phyloP scores from a whole-genome alignment of 2,113 vertebrate genomes.

The Heliornis fulica region DNA sequence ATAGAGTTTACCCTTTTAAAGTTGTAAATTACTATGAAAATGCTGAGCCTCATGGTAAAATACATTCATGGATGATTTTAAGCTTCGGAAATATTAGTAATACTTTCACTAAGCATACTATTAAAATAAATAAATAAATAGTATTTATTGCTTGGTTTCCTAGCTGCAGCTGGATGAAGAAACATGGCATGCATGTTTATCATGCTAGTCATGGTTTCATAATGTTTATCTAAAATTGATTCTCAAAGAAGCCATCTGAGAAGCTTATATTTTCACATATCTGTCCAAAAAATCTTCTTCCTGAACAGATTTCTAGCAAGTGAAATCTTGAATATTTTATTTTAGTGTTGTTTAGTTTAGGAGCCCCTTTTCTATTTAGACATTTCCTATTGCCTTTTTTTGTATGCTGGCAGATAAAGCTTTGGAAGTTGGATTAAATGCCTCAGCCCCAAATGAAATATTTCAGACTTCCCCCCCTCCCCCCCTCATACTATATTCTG shows the following conservation, averaged over 20 bases:
- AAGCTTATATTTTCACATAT: constrained; percentile 11
- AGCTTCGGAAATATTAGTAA: constrained; percentile 77
- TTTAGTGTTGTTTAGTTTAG: background rate
- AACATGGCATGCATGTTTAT: constrained; percentile 68
- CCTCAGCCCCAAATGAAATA: background rate
- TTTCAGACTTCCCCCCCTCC: background rate
- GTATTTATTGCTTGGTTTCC: constrained; percentile 76
- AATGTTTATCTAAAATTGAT: constrained; percentile 68
- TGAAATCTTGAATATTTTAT: background rate
- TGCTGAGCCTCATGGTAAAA: constrained; percentile 75
- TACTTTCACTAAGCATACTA: constrained; percentile 79
- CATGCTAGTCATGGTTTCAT: constrained; percentile 65
- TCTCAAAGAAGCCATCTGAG: constrained; percentile 39
- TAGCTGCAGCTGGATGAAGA: constrained; percentile 64
- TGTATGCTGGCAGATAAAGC: background rate
- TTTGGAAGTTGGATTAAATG: background rate
- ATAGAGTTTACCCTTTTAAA: constrained; percentile 77
- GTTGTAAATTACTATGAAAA: constrained; percentile 80
- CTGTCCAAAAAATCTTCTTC: background rate
- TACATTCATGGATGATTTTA: constrained; percentile 72
- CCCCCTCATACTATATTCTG: background rate
- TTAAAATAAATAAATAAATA: constrained; percentile 83
- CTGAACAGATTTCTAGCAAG: constrained; percentile 2
- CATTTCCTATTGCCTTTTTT: background rate
- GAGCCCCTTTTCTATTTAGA: background rate